Evolutionary conservation across 2,888 invertebrate species (phyloP), one percentile per base, ranked within the genome.

Genomic region (Drosophila emarginata): DNA sequence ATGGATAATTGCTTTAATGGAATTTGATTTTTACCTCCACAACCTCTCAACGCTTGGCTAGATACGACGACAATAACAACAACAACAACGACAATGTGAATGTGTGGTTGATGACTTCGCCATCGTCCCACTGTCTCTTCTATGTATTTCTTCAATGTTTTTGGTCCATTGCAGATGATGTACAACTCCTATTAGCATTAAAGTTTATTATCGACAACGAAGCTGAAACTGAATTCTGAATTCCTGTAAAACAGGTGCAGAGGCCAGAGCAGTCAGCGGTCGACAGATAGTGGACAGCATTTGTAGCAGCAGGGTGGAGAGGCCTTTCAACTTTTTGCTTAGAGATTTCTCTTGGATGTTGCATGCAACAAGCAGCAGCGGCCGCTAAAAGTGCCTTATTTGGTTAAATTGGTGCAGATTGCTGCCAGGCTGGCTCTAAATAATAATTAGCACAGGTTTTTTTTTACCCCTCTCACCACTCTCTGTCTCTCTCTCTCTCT

Each of bases 401-500:
- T 89, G 89, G 89, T 80, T 88, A 78, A 81, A 87, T 84, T 87
- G 87, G 89, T 87, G 89, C 86, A 89, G 88, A 88, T 89, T 88
- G 89, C 74, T 72, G 70, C 53, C 62, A 70, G 74, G 63, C 76
- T 67, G 60, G 75, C 60, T 68, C 88, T 89, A 89, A 88, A 88
- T 89, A 89, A 88, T 88, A 88, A 88, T 88, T 88, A 88, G 88
- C 89, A 86, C 89, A 89, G 88, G 89, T 89, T 89, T 85, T 84
- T 76, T 65, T 59, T 61, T 56, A 7, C 52, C 52, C 7, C 26
- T 21, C 54, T 37, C 39, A 32, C 32, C 21, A 50, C 59, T 40
- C 37, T 32, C 50, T 57, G 26, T 40, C 12, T 45, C 36, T 14
- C 50, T 60, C 36, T 58, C 57, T 56, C 52, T 32, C 28, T 18